Evolutionary conservation across 2,888 invertebrate species (phyloP), one percentile per base, ranked within the genome.

Genomic region (Nemapogon koenigi): DNA sequence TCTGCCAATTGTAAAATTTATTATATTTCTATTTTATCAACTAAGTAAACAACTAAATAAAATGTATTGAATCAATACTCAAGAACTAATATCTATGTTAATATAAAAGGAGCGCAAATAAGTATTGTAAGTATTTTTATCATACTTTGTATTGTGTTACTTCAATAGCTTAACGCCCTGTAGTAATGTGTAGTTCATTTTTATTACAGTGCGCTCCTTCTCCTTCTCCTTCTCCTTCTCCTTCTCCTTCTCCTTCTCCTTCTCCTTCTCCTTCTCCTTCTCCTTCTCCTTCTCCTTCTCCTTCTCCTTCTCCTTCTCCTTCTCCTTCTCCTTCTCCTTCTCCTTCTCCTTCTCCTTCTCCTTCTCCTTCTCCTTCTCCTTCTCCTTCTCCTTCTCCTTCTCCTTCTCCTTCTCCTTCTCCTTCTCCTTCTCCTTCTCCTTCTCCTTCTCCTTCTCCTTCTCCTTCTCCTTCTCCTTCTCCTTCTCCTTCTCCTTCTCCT

Each of bases 401-500:
- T 33, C 43, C 43, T 44, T 44, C 43, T 40, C 43, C 43, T 44
- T 41, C 43, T 40, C 43, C 43, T 44, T 44, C 43, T 40, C 43
- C 43, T 44, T 42, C 43, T 40, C 43, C 43, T 40, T 42, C 43
- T 32, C 43, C 39, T 41, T 42, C 43, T 40, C 43, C 43, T 44
- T 42, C 43, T 40, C 43, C 43, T 44, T 40, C 43, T 40, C 43
- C 43, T 44, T 44, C 43, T 40, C 43, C 39, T 44, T 44, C 43
- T 40, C 43, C 43, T 44, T 44, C 43, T 40, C 43, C 43, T 44
- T 44, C 43, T 40, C 43, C 43, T 44, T 44, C 43, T 40, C 43
- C 43, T 44, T 44, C 43, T 40, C 43, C 43, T 44, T 44, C 43
- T 40, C 43, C 43, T 44, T 44, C 43, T 40, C 43, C 43, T 44